Evolutionary conservation across 1,140 invertebrate genomes (phyloP), one percentile per base, ranked within the genome.

Genomic region (Drosophila leontia): DNA sequence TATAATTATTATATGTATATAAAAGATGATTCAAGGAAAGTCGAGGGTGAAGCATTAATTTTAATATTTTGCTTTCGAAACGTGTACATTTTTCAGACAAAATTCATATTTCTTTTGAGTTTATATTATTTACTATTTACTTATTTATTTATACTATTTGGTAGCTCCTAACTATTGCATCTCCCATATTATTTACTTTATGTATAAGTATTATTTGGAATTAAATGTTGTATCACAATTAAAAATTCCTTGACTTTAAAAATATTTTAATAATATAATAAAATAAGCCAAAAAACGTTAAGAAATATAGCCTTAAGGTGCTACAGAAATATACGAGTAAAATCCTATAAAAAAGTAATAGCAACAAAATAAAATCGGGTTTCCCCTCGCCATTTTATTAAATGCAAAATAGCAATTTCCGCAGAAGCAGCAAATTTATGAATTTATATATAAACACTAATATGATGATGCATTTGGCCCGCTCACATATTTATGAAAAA

Each of bases 401-500:
- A 44, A 55, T 45, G 48, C 34, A 55, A 55, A 32, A n/a, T n/a
- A 61, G 80, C 71, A 42, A 50, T 55, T 61, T 53, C 17, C 26
- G 41, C 12, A 41, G 29, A 37, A 35, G 32, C 58, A 53, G 55
- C 3, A 37, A 37, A 41, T 56, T 64, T 45, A 82, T 55, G 34
- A 19, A 37, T 35, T 68, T 75, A 75, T 68, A 82, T 67, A 79
- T 57, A 63, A 78, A 55, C 69, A 55, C 64, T 72, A 88, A 84
- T 88, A 56, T 77, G 70, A 67, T 85, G 77, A 90, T 88, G 81
- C 85, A 90, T 80, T 90, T 88, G 55, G 69, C 78, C 70, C 78
- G 78, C 81, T 88, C 77, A 81, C 70, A 79, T 90, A 88, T 88
- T 88, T 90, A 88, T 88, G 87, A 88, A 88, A 88, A 80, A 57